Percentiles rank a stretch among this genome's conserved stretches.
Evolutionary conservation across 2,113 vertebrate genomes (phyloP).

Genomic region (Ranitomeya imitator): DNA sequence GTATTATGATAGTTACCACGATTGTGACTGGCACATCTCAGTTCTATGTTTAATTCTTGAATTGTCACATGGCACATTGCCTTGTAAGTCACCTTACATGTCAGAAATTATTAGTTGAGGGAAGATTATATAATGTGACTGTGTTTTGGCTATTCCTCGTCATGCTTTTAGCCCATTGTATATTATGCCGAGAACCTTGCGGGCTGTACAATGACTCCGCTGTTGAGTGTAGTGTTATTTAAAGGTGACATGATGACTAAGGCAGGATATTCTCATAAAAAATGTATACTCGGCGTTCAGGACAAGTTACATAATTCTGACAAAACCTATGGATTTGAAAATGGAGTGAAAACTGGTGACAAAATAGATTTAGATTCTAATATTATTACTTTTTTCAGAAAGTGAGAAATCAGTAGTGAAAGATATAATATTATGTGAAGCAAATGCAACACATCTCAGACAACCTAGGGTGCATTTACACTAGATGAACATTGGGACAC

Average conservation of each 20-base stretch:
- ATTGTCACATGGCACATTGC: neutral
- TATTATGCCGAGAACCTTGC: neutral
- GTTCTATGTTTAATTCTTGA: neutral
- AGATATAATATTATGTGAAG: too few relatives aligned
- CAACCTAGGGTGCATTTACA: too few relatives aligned
- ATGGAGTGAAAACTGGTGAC: neutral
- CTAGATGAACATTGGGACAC: too few relatives aligned
- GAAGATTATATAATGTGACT: constrained; percentile 20
- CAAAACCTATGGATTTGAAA: neutral
- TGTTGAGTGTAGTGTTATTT: constrained; percentile 22
- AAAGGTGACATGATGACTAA: constrained; percentile 34
- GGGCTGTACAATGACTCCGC: neutral
- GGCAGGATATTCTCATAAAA: constrained; percentile 32
- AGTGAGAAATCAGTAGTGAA: too few relatives aligned
- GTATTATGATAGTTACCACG: neutral
- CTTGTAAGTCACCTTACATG: neutral
- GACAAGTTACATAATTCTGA: neutral
- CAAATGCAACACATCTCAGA: too few relatives aligned
- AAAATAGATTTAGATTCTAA: neutral
- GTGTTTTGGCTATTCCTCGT: neutral
- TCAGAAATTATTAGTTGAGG: neutral
- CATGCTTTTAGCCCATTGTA: neutral
- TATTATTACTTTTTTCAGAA: too few relatives aligned
- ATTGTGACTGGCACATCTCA: neutral
- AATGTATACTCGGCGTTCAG: constrained; percentile 22